These are phyloP conservation scores for Patiria miniata DNA, from an alignment of 35 echinoderm and acorn worm genomes.

Conservation along the genomic window DNA sequence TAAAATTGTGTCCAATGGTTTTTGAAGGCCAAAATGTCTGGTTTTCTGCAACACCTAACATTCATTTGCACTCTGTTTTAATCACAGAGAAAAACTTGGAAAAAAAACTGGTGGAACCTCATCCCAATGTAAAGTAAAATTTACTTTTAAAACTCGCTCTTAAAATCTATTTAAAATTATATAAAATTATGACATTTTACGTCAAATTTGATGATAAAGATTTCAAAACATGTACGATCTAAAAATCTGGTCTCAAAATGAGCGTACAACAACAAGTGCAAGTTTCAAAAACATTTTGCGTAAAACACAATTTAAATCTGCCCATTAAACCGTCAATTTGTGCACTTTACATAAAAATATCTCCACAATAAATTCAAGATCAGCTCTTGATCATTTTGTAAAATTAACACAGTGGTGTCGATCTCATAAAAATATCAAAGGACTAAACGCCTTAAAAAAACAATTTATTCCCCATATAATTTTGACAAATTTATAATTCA, in stretches of 20 bases:
- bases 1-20: too few species aligned
- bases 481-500: too few species aligned
- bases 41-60: too few species aligned
- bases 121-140: not conserved
- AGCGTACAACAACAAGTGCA: not conserved
- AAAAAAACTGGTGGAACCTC: too few species aligned
- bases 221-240: not conserved
- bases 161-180: not conserved
- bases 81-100: too few species aligned
- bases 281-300: not conserved
- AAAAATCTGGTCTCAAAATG: not conserved
- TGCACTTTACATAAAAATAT: not conserved
- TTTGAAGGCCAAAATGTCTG: too few species aligned
- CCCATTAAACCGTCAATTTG: not conserved
- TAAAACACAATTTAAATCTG: not conserved
- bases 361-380: not conserved
- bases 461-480: too few species aligned
- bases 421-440: too few species aligned
- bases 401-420: not conserved
- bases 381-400: not conserved
- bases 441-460: too few species aligned
- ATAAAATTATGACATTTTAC: not conserved
- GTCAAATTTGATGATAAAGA: not conserved
- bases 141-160: not conserved
- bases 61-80: too few species aligned